These are phyloP conservation scores for Acrocephalus kingi DNA, from an alignment of 2,113 vertebrate genomes.

Conservation along the genomic window DNA sequence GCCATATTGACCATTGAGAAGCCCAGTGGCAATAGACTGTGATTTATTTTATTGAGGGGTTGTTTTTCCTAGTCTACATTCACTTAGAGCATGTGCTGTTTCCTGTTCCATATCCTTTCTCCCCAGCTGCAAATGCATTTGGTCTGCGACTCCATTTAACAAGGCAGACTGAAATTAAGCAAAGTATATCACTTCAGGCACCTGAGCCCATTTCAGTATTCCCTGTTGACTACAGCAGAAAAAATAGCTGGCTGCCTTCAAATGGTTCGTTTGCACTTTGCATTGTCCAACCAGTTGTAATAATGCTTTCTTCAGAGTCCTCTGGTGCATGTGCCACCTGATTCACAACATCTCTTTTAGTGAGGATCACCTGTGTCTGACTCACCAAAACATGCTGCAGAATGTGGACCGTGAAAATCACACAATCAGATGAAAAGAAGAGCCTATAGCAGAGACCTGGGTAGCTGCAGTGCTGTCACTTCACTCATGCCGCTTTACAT, in stretches of 20 bases:
- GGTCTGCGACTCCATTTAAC: background rate
- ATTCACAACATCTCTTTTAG: background rate
- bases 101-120: background rate
- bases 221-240: background rate
- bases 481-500: background rate
- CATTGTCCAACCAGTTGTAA: background rate
- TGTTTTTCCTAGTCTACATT: background rate
- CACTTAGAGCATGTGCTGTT: background rate
- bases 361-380: background rate
- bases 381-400: background rate
- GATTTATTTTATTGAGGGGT: background rate
- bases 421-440: background rate
- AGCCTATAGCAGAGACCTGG: background rate
- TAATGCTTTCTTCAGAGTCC: background rate
- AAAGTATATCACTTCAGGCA: background rate
- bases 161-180: conserved; percentile 6
- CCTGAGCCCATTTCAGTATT: conserved; percentile 1
- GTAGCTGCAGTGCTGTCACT: background rate
- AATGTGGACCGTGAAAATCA: background rate
- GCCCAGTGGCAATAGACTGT: background rate
- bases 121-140: background rate
- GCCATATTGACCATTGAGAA: background rate
- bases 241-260: background rate
- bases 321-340: background rate
- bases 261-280: background rate